phyloP scores from a whole-genome alignment of 1,140 invertebrate genomes.

The Cardiocondyla obscurior region DNA sequence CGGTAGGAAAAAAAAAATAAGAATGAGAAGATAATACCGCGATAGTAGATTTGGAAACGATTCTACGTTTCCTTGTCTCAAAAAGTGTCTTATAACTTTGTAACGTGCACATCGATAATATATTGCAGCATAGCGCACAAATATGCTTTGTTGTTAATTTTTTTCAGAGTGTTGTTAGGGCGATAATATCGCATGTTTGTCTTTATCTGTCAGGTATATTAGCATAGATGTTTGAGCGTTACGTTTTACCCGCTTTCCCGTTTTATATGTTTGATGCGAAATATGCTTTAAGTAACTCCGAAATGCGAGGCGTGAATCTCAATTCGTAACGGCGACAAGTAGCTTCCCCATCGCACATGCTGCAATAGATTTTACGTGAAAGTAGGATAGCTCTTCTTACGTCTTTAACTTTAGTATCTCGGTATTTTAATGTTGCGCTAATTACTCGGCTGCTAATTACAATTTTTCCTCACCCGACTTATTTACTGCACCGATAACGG shows the following conservation, averaged over 20 bases:
- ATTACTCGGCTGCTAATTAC: background rate
- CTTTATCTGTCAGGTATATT: background rate
- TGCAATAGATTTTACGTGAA: background rate
- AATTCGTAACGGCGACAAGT: background rate
- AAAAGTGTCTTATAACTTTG: constrained; percentile 46
- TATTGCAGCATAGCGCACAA: constrained; percentile 30
- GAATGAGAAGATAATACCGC: background rate
- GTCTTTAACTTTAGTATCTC: constrained; percentile 1
- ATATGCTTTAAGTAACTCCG: background rate
- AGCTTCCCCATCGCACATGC: background rate
- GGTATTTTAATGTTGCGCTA: background rate
- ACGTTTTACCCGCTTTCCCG: background rate
- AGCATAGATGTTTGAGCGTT: constrained; percentile 18
- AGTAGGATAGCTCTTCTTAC: constrained; percentile 7
- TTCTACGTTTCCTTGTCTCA: constrained; percentile 23
- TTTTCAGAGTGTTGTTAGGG: constrained; percentile 13
- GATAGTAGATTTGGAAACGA: background rate
- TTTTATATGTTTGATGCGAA: background rate
- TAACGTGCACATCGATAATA: background rate
- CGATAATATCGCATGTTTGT: background rate
- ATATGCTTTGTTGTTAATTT: constrained; percentile 47
- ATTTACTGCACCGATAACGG: constrained; percentile 1
- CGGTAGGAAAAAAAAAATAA: background rate
- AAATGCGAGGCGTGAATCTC: constrained; percentile 1
- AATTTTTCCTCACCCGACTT: background rate